Conservation (phyloP, 2,113 vertebrate species). For the Brachionichthys hirsutus region DNA sequence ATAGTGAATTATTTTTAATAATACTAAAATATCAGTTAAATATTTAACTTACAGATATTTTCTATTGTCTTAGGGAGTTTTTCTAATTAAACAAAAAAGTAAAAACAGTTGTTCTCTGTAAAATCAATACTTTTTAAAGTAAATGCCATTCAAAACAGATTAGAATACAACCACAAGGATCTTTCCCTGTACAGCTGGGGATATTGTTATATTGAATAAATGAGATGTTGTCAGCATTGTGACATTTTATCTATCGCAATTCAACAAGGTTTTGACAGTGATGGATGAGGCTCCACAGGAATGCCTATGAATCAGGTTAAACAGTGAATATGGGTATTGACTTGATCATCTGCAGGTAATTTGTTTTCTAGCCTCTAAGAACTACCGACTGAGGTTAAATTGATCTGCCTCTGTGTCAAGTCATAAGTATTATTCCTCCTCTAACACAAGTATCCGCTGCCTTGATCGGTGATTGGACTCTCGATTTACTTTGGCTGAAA, state of each 20-base stretch:
- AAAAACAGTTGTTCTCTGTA: not conserved
- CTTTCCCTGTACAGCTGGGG: constrained; percentile 1
- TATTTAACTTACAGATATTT: too few species aligned
- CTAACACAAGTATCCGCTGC: constrained; percentile 8
- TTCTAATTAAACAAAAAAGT: not conserved
- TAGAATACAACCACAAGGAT: constrained; percentile 9
- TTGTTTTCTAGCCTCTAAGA: constrained; percentile 38
- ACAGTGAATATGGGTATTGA: constrained; percentile 54
- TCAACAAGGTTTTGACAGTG: constrained; percentile 49
- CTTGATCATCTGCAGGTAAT: constrained; percentile 39
- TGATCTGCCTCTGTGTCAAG: constrained; percentile 1
- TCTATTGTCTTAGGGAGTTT: too few species aligned
- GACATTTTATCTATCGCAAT: constrained; percentile 50
- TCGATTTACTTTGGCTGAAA: constrained; percentile 14
- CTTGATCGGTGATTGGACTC: constrained; percentile 8
- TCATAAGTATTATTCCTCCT: constrained; percentile 3
- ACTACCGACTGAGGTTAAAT: constrained; percentile 27
- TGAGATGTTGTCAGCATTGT: constrained; percentile 30
- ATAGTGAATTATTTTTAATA: too few species aligned
- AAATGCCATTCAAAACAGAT: constrained; percentile 3
- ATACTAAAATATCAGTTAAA: too few species aligned
- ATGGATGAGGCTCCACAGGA: constrained; percentile 49
- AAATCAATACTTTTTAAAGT: too few species aligned
- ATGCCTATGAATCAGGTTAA: constrained; percentile 55
- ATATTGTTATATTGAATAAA: constrained; percentile 32